Evolutionary conservation across 2,888 invertebrate species (phyloP), one percentile per base, ranked within the genome.

Genomic region (Branchellion lobata): DNA sequence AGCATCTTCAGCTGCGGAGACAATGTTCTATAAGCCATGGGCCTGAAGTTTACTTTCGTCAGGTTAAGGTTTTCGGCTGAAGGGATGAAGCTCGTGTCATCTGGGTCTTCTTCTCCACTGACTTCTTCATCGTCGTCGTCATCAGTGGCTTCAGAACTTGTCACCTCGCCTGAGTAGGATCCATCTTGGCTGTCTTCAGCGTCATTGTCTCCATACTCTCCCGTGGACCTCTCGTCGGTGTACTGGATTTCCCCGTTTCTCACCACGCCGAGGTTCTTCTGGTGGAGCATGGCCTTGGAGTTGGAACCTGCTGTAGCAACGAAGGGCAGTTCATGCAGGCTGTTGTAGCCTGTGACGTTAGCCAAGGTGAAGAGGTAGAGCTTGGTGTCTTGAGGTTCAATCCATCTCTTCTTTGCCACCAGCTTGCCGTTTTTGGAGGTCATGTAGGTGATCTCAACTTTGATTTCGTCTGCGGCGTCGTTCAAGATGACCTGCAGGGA

Each of bases 211-310:
- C 61, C 61, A 57, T 57, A 57, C 61, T 57, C 61, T n/a, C 61
- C n/a, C 21, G n/a, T 57, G 24, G 61, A 57, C n/a, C 61, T 18
- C 24, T 57, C 61, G 24, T 57, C 61, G 24, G 5, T 57, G 61
- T 57, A 57, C 24, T 57, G 61, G 61, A 57, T 57, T n/a, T 57
- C 61, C 24, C 61, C 61, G 24, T 57, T 57, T n/a, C 24, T 57
- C 21, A 57, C 21, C n/a, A 24, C 21, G 3, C 61, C 61, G 3
- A 57, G 61, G 61, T 57, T 57, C 24, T 57, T 57, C n/a, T 57
- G 5, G 61, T 57, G 61, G 11, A 57, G 21, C 61, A 57, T 57
- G 14, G 61, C 11, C 8, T n/a, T 8, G 3, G 61, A 57, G 5
- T 57, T 8, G 5, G 61, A 57, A n/a, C 21, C 61, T 3, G 61